Evolutionary conservation across 2,888 invertebrate species (phyloP).

Genomic region (Amphipyra tragopoginis): DNA sequence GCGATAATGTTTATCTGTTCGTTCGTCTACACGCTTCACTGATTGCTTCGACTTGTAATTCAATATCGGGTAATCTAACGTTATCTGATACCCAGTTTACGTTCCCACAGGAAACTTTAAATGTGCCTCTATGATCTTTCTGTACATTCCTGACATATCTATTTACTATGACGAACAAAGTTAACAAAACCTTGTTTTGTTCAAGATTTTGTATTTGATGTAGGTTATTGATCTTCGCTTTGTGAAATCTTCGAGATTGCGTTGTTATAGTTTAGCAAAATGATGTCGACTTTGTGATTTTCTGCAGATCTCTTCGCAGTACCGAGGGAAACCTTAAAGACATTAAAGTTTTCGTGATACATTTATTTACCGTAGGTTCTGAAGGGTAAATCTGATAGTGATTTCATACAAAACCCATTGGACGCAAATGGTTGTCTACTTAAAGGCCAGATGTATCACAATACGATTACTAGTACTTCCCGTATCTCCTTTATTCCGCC

Average conservation of each 20-base stretch:
- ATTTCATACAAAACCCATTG: too few species aligned
- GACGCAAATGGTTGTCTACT: too few species aligned
- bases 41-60: constrained; percentile 62
- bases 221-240: background rate
- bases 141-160: constrained; percentile 24
- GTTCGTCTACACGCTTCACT: constrained; percentile 59
- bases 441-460: background rate
- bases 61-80: constrained; percentile 67
- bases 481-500: background rate
- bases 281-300: too few species aligned
- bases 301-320: too few species aligned
- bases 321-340: too few species aligned
- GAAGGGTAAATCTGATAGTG: too few species aligned
- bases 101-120: constrained; percentile 75
- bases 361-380: too few species aligned
- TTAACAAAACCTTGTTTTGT: background rate
- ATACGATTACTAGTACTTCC: background rate
- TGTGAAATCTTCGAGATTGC: too few species aligned
- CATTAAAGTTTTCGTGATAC: too few species aligned
- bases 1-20: constrained; percentile 55
- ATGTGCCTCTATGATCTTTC: constrained; percentile 34
- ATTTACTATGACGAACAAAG: too few species aligned
- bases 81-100: constrained; percentile 67
- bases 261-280: too few species aligned
- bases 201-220: background rate